Evolutionary conservation across 2,797 vertebrate genomes (phyloP).

Genomic region (Gallinago stenura): DNA sequence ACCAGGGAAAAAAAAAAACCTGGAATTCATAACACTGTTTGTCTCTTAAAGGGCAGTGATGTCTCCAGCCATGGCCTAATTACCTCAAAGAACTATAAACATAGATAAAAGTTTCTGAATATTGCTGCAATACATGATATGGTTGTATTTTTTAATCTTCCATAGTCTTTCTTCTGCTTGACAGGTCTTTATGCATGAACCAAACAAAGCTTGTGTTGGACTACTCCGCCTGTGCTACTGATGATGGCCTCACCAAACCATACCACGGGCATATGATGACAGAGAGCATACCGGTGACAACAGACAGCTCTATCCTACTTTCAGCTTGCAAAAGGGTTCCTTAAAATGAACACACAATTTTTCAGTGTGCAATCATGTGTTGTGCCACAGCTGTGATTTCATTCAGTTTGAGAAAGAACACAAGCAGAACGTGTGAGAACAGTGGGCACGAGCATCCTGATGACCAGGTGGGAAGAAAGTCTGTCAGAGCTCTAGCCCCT

Average conservation of each 20-base stretch:
- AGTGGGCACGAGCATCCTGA: background rate
- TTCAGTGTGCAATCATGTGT: background rate
- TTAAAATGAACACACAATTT: background rate
- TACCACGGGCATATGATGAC: fast-evolving
- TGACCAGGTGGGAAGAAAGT: background rate
- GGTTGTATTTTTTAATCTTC: background rate
- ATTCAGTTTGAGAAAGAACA: background rate
- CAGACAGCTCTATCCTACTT: background rate
- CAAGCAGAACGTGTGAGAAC: background rate
- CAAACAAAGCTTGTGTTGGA: background rate
- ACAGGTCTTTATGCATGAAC: background rate
- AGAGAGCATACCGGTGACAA: background rate
- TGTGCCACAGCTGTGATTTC: background rate
- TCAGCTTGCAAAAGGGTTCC: background rate
- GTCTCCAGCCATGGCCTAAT: background rate
- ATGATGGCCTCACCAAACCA: background rate
- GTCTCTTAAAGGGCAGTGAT: background rate
- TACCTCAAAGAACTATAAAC: background rate
- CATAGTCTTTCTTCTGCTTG: background rate
- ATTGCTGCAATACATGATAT: background rate
- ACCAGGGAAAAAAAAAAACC: fast-evolving
- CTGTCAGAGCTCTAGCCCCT: background rate
- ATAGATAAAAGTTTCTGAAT: background rate
- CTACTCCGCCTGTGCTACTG: background rate
- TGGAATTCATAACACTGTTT: background rate